These are phyloP conservation scores for Chouioia cunea DNA, from an alignment of 2,888 invertebrate genomes.

Conservation along the genomic window DNA sequence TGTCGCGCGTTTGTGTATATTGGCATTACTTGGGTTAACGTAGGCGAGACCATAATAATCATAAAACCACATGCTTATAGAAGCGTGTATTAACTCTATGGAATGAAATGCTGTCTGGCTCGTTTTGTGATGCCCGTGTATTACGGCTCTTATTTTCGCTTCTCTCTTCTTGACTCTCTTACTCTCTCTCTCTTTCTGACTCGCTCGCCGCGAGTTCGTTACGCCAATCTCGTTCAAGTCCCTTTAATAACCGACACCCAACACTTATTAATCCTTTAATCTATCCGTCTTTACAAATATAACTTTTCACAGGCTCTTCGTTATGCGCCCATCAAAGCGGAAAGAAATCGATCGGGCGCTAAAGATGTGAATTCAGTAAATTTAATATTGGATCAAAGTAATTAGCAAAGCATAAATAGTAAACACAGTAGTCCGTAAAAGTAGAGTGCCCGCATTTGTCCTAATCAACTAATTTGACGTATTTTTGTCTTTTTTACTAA, in stretches of 20 bases:
- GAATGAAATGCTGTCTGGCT: conserved; percentile 20
- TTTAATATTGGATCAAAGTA: too few relatives aligned
- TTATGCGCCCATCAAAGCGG: too few relatives aligned
- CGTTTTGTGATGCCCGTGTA: conserved; percentile 27
- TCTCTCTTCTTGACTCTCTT: not conserved
- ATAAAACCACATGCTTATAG: conserved; percentile 28
- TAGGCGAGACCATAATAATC: not conserved
- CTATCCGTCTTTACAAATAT: conserved; percentile 6
- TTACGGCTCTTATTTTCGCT: conserved; percentile 26
- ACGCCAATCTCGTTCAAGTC: conserved; percentile 15
- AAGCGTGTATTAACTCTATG: conserved; percentile 16
- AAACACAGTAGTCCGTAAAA: too few relatives aligned
- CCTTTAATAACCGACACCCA: conserved; percentile 26
- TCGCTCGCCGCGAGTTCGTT: conserved; percentile 3
- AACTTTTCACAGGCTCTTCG: not conserved
- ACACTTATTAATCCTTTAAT: conserved; percentile 19
- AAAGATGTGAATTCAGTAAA: too few relatives aligned
- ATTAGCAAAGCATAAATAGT: too few relatives aligned
- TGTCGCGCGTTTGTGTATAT: too few relatives aligned
- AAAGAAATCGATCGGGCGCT: too few relatives aligned
- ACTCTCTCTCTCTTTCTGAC: too few relatives aligned
- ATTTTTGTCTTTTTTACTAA: too few relatives aligned
- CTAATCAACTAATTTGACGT: too few relatives aligned
- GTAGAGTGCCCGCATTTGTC: too few relatives aligned
- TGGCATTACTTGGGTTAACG: too few relatives aligned